Conservation (phyloP, 2,113 vertebrate genomes). For the Opisthocomus hoazin region DNA sequence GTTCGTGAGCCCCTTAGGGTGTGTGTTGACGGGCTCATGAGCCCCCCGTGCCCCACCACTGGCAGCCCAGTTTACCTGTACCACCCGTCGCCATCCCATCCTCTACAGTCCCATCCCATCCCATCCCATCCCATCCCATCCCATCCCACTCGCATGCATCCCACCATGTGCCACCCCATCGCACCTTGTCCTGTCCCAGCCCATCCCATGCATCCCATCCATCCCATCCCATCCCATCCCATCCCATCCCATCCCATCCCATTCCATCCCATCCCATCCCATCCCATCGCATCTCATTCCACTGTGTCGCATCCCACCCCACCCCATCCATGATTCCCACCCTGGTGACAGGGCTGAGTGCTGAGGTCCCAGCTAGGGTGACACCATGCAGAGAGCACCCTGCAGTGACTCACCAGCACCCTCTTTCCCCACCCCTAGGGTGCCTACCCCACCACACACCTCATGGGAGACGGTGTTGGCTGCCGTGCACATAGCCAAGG, state of each 20-base stretch:
- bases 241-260: too few species aligned
- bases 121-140: neutral
- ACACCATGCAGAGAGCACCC: neutral
- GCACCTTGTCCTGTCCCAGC: too few species aligned
- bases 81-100: neutral
- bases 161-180: neutral
- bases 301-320: neutral
- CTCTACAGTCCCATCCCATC: neutral
- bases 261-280: neutral
- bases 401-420: neutral
- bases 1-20: too few species aligned
- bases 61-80: neutral
- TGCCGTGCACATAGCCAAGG: fast-evolving
- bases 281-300: neutral
- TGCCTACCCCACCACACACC: neutral
- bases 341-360: fast-evolving
- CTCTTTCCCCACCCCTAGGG: fast-evolving
- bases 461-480: fast-evolving
- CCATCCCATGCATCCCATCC: too few species aligned
- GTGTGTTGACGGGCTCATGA: neutral
- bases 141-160: too few species aligned
- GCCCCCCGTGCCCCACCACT: neutral
- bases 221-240: neutral
- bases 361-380: neutral
- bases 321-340: neutral